A percentile compares a stretch with the other conserved stretches of the same genome.
phyloP scores from a whole-genome alignment of 2,797 vertebrate species.

The Varecia variegata region DNA sequence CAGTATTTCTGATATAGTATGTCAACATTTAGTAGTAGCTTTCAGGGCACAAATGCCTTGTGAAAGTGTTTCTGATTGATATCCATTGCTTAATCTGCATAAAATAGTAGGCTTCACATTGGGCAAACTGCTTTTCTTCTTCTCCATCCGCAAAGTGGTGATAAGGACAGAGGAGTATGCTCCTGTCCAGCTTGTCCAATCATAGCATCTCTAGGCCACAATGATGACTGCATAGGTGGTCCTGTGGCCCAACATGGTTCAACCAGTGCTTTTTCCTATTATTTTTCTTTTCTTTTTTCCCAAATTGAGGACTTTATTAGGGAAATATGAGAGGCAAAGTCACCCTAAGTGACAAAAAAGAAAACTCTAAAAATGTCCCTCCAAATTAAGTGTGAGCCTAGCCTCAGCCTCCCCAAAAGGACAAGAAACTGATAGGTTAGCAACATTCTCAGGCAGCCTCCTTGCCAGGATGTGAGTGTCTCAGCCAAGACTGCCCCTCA shows the following conservation, averaged over 20 bases:
- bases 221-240: not conserved
- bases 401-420: not conserved
- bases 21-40: not conserved
- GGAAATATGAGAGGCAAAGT: slow-evolving; percentile 39
- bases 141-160: not conserved
- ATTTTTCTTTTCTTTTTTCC: not conserved
- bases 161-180: not conserved
- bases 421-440: not conserved
- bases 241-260: not conserved
- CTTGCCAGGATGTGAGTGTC: not conserved
- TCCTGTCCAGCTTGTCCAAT: not conserved
- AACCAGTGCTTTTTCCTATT: not conserved
- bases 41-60: not conserved
- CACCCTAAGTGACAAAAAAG: slow-evolving; percentile 28
- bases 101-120: not conserved
- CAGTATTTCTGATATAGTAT: not conserved
- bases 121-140: not conserved
- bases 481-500: not conserved
- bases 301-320: slow-evolving; percentile 17
- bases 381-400: not conserved
- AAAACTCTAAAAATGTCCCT: slow-evolving; percentile 52
- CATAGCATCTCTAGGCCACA: not conserved
- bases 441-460: not conserved
- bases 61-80: not conserved
- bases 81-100: not conserved